Conservation (phyloP, 1,140 invertebrate species). For the Drosophila carrolli region DNA sequence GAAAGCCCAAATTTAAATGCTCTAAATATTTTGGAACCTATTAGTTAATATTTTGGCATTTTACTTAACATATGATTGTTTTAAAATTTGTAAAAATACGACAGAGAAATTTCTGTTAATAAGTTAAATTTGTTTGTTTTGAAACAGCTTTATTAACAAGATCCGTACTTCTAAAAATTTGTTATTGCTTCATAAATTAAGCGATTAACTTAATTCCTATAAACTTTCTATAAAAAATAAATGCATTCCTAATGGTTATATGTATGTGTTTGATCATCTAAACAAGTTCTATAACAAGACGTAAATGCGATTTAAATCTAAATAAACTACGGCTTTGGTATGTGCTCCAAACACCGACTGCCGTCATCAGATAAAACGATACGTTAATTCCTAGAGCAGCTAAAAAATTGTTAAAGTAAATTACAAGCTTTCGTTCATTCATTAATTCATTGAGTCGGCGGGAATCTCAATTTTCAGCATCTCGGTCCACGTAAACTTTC, state of each 20-base stretch:
- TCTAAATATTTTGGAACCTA: too few species aligned
- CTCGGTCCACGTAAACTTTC: slow-evolving; percentile 43
- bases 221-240: neutral
- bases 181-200: too few species aligned
- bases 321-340: neutral
- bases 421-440: slow-evolving; percentile 48
- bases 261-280: neutral
- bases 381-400: slow-evolving; percentile 15
- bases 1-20: neutral
- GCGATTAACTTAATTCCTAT: too few species aligned
- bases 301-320: slow-evolving; percentile 4
- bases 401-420: slow-evolving; percentile 24
- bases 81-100: too few species aligned
- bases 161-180: too few species aligned
- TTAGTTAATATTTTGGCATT: too few species aligned
- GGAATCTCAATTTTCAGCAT: slow-evolving; percentile 39
- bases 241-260: neutral
- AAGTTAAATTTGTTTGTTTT: too few species aligned
- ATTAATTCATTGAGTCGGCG: slow-evolving; percentile 45
- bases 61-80: too few species aligned
- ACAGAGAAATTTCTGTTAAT: too few species aligned
- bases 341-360: neutral
- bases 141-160: too few species aligned
- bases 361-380: slow-evolving; percentile 8
- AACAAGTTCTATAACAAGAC: slow-evolving; percentile 7